Evolutionary conservation across 1,140 invertebrate species (phyloP), one percentile per base, ranked within the genome.

Genomic region (Paraescarpia echinospica): DNA sequence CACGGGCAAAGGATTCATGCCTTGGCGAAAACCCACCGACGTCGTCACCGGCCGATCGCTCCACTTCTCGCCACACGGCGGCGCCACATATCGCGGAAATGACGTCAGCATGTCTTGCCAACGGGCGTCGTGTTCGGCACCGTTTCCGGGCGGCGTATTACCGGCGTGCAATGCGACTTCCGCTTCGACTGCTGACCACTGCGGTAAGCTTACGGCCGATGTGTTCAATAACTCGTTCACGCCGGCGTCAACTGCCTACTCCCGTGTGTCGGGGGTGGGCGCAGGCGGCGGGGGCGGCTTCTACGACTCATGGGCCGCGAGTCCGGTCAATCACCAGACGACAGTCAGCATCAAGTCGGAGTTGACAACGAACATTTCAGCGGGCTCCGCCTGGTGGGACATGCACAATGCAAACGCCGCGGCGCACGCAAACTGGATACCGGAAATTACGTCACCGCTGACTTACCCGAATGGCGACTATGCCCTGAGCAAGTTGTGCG

Each of bases 291-390:
- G 59, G 8, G 59, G 59, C 27, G 4, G 59, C 59, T 77, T 77
- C 59, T 77, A 77, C 59, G 59, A 77, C 59, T 14, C 59, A 18
- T 77, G 59, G 59, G 59, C 59, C 59, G 14, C 90, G 18, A 4
- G 8, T 5, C 90, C 34, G 34, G 90, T 90, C 34, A 90, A 90
- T 12, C 90, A 90, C 34, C 34, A 90, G 90, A 90, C 90, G 90
- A 90, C 34, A 18, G 90, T 90, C 90, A 34, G 35, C 90, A 90
- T 90, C n/a, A 34, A 90, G n/a, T 90, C 35, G 90, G 90, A 34
- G 90, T 27, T 77, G 59, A 77, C 59, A 18, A 77, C 59, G 33
- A 41, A 90, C 35, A 41, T 90, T 90, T 41, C 90, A 18, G 34
- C 90, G 12, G 35, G 90, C 35, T 6, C 90, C 90, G n/a, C 90